Base-by-base conservation (phyloP, 2,888 invertebrate species). In the Drosophila demipolita region DNA sequence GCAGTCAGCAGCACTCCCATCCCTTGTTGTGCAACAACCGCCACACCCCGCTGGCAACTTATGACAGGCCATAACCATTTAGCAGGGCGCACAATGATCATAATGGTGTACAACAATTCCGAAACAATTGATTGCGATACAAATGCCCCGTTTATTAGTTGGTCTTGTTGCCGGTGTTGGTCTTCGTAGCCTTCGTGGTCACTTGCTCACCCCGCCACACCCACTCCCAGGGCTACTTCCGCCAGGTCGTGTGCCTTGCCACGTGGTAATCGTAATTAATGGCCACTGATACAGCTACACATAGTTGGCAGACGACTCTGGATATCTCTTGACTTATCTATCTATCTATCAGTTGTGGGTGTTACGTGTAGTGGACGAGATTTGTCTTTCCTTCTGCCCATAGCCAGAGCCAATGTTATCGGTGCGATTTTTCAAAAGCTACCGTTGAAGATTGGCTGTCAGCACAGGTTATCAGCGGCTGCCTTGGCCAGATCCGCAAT, bases 41-140 rank as follows among this genome's bases (percentile, higher is more conserved):
- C 66, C 74, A 67, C 57, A 67, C 57, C 70, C 71, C 71, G 67
- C 68, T 73, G 82, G 78, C 78, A 90, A 87, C 89, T 87, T 87
- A 89, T 90, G 87, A 90, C 89, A 89, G 84, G 87, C 89, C 79
- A 90, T 90, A 90, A 90, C 87, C 90, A 87, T 87, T 90, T 88
- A 86, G 80, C 88, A 66, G 78, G 70, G 62, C 65, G 68, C 83
- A 75, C 87, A 83, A 84, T 85, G 87, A 83, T 83, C 89, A 88
- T 86, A 90, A 86, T 86, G 90, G 78, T 80, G 78, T 82, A 86
- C 90, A 90, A 86, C 76, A 84, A 90, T 86, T 89, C 75, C 75
- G 78, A 89, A 90, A 89, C 87, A 87, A 87, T 87, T 87, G 87
- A 90, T 87, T 82, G 89, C 80, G 78, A 81, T 90, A 87, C 89